phyloP scores from a whole-genome alignment of 2,888 invertebrate genomes.

The Mantis religiosa region DNA sequence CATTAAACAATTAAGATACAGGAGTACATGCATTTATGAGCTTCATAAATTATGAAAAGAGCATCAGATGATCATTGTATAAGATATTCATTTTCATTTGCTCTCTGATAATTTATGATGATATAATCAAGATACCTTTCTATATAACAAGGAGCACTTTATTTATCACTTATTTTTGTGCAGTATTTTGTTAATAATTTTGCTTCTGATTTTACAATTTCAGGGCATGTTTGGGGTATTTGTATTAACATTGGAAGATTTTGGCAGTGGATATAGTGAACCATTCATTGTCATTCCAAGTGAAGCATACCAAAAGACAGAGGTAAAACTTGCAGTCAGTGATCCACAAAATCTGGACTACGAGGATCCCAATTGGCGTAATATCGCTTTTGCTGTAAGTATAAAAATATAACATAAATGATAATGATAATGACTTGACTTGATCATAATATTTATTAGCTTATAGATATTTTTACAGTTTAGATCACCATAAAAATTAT shows the following conservation, averaged over 20 bases:
- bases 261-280: slow-evolving; percentile 38
- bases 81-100: no score
- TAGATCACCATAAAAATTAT: no score
- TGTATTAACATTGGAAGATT: slow-evolving; percentile 43
- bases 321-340: slow-evolving; percentile 54
- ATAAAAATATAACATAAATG: background rate
- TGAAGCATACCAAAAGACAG: slow-evolving; percentile 56
- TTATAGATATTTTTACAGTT: no score
- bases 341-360: slow-evolving; percentile 56
- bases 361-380: slow-evolving; percentile 51
- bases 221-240: slow-evolving; percentile 60
- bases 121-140: no score
- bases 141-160: background rate
- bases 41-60: no score
- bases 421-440: no score
- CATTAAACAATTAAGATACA: no score
- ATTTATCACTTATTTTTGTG: background rate
- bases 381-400: slow-evolving; percentile 45
- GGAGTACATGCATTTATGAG: no score
- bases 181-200: background rate
- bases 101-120: no score
- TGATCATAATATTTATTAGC: no score
- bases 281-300: slow-evolving; percentile 59
- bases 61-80: no score
- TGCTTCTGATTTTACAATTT: slow-evolving; percentile 4